Conservation (phyloP, 2,113 vertebrate species). For the Dasyurus viverrinus region DNA sequence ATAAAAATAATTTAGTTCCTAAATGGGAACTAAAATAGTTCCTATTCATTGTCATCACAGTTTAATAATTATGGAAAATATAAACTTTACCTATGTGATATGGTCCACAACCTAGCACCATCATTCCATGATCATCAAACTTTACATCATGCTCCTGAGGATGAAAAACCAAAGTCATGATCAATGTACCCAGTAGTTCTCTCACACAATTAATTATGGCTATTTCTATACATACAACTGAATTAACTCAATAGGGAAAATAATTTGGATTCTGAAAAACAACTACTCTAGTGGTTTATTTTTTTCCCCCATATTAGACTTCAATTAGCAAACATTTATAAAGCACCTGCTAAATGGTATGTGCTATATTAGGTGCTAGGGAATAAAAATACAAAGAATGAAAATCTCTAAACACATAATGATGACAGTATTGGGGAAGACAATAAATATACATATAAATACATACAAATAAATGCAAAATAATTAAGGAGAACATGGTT, state of each 20-base stretch:
- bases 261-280: background rate
- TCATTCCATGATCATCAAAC: conserved; percentile 92
- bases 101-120: conserved; percentile 97
- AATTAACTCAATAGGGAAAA: background rate
- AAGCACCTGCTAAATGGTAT: background rate
- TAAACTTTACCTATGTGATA: conserved; percentile 95
- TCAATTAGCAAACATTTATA: background rate
- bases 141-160: conserved; percentile 94
- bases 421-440: background rate
- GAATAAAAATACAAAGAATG: background rate
- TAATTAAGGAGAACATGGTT: background rate
- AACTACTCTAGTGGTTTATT: background rate
- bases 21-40: no score
- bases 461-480: background rate
- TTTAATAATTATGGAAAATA: background rate
- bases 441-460: background rate
- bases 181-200: background rate
- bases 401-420: background rate
- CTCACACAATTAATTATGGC: background rate
- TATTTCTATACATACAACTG: background rate
- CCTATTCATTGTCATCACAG: background rate
- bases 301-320: background rate
- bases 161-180: conserved; percentile 9
- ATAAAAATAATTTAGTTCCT: no score
- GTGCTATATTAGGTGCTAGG: no score